Percentiles rank a stretch among this genome's conserved stretches.
Conservation (phyloP, 1,140 invertebrate species). For the Rhagoletis zephyria region DNA sequence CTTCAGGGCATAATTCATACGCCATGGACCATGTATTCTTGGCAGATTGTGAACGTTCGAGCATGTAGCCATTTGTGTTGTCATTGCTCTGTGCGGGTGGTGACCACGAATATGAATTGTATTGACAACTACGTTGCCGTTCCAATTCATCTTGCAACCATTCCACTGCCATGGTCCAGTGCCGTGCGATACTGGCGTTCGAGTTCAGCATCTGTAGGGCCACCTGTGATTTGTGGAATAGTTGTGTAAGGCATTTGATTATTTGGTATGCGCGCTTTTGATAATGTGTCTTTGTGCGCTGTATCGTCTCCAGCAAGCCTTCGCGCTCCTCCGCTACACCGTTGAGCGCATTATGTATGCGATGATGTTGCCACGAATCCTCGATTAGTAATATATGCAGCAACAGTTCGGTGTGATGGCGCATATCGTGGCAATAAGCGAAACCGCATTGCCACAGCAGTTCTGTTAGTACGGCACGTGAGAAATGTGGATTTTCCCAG, state of each 20-base stretch:
- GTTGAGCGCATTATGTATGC: conserved; percentile 92
- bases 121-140: conserved; percentile 75
- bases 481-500: conserved; percentile 97
- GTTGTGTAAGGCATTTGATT: conserved; percentile 93
- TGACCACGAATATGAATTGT: conserved; percentile 91
- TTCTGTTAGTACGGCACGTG: conserved; percentile 89
- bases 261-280: conserved; percentile 97
- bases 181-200: conserved; percentile 84
- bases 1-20: conserved; percentile 85
- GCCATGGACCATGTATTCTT: conserved; percentile 90
- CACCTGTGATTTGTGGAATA: conserved; percentile 87
- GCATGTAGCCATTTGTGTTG: conserved; percentile 93
- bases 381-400: conserved; percentile 90
- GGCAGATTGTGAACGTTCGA: conserved; percentile 94
- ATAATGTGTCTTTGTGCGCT: conserved; percentile 92
- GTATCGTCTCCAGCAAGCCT: conserved; percentile 93
- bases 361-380: conserved; percentile 95
- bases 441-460: conserved; percentile 94
- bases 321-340: conserved; percentile 92
- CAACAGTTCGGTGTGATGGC: conserved; percentile 92
- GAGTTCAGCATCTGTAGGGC: conserved; percentile 84
- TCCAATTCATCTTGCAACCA: conserved; percentile 97
- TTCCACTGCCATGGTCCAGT: conserved; percentile 90
- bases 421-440: conserved; percentile 93
- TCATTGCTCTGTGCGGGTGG: conserved; percentile 95